phyloP scores from a whole-genome alignment of 2,888 invertebrate species.

The Machimus rusticus region DNA sequence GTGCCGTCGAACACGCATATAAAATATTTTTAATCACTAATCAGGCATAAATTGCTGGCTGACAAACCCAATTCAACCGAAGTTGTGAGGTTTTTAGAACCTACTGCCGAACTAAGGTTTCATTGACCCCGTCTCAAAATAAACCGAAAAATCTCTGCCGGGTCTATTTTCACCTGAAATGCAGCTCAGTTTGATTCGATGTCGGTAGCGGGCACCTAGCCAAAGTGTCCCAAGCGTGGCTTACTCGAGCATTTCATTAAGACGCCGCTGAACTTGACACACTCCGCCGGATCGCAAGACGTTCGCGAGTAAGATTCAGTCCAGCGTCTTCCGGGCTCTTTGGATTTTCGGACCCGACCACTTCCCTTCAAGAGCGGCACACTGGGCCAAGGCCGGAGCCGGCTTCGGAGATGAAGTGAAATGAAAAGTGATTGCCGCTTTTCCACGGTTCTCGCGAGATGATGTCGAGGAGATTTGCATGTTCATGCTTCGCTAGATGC shows the following conservation, averaged over 20 bases:
- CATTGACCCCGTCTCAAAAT: background rate
- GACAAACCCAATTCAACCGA: background rate
- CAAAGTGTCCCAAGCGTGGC: background rate
- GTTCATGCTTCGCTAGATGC: background rate
- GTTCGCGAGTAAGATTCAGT: background rate
- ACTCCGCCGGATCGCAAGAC: background rate
- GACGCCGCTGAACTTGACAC: background rate
- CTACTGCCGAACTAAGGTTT: background rate
- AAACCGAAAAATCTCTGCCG: background rate
- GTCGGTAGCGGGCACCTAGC: background rate
- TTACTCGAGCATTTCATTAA: background rate
- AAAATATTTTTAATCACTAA: background rate
- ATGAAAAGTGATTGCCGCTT: background rate
- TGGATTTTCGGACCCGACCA: background rate
- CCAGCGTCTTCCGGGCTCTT: background rate
- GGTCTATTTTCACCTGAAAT: background rate
- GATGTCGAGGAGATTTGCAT: background rate
- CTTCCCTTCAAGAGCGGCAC: background rate
- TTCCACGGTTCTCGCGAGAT: background rate
- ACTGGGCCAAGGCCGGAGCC: background rate
- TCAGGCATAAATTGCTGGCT: background rate
- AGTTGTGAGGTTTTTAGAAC: background rate
- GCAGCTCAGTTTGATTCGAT: background rate
- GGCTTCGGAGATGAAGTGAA: background rate
- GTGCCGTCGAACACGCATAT: background rate